Base-by-base conservation (phyloP, 2,797 vertebrate genomes). In the Pseudomugil gertrudae region DNA sequence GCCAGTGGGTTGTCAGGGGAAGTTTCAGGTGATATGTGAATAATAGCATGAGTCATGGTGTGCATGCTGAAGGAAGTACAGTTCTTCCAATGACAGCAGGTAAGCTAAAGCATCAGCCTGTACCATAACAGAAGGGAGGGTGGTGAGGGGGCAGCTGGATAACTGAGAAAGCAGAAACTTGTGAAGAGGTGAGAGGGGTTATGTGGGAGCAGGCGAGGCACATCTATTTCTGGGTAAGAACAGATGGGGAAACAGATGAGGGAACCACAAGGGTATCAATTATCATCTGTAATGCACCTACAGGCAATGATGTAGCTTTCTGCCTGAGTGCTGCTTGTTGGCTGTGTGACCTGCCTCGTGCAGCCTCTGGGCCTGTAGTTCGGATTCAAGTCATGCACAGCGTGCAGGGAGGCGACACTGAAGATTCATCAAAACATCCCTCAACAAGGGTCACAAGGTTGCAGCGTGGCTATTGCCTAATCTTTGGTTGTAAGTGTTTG, bases 231-330 rank as follows among this genome's bases (percentile, higher is more conserved):
- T 73, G 69, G 81, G 78, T 13, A 40, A 60, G 76, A 87, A 70
- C 85, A 90, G 89, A 90, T 90, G 83, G 84, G 63, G 38, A 72
- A 78, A 86, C 85, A 92, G 86, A 88, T 76, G 84, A 81, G 54
- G 63, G 67, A 79, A 85, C 74, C 82, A 71, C 63, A 56, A 57
- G 76, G 82, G 82, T 74, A 72, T 87, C 85, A 90, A 74, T 87
- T 88, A 89, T 89, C 70, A 85, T 85, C 84, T 43, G 61, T 64
- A 74, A 68, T 83, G 70, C 76, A 66, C 58, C 50, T 9, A 24
- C 33, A 54, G 47, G 63, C 59, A 74, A 52, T 71, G 63, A 79
- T 78, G 61, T 66, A 66, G 70, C 54, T 58, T 55, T 57, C 59
- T 81, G 48, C 47, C 54, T 15, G 45, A 71, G 69, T 17, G 40